These are phyloP conservation scores for Scylla paramamosain DNA, from an alignment of 1,140 invertebrate genomes.

Conservation along the genomic window DNA sequence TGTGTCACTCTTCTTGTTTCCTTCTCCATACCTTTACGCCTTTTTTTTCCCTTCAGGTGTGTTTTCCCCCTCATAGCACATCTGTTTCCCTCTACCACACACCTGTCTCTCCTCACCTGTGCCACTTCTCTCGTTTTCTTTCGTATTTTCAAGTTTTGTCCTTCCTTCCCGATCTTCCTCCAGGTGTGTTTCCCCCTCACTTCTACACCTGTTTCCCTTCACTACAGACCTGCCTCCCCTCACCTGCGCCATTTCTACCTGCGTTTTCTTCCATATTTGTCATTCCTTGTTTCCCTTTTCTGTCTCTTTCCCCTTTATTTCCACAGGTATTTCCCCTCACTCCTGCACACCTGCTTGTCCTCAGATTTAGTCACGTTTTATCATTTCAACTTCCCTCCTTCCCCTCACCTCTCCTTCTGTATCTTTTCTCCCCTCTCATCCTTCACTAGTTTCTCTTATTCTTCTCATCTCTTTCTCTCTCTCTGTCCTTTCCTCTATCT, in stretches of 20 bases:
- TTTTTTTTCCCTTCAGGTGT: background rate
- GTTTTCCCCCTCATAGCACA: too few species aligned
- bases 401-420: background rate
- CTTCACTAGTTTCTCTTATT: background rate
- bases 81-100: background rate
- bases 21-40: background rate
- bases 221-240: background rate
- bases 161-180: too few species aligned
- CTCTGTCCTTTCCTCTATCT: too few species aligned
- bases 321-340: background rate
- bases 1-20: background rate
- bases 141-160: background rate
- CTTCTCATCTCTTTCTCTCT: too few species aligned
- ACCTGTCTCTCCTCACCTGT: background rate
- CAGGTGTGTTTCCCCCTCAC: too few species aligned
- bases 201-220: background rate
- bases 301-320: background rate
- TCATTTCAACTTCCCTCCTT: too few species aligned
- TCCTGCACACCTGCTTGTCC: background rate
- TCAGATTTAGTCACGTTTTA: background rate
- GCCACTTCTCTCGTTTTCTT: background rate
- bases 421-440: background rate
- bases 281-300: background rate
- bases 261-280: background rate
- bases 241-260: too few species aligned